Evolutionary conservation across 2,113 vertebrate species (phyloP).

Genomic region (Rallus limicola): DNA sequence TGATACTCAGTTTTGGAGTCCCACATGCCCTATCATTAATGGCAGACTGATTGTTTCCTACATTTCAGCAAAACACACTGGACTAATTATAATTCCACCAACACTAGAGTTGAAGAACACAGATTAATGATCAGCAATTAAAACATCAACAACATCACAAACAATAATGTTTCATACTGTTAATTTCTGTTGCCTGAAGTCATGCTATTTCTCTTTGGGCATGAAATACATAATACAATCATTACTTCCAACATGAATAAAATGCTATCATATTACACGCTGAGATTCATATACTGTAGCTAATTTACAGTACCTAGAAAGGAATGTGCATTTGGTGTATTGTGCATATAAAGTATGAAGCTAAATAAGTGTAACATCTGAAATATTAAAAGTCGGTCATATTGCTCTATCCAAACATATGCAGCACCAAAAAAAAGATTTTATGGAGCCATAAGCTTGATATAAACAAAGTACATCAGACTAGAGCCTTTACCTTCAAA

Average conservation of each 20-base stretch:
- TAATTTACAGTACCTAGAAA: conserved; percentile 24
- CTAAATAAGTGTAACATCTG: not conserved
- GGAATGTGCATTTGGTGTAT: not conserved
- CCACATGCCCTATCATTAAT: conserved; percentile 56
- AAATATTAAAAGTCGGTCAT: not conserved
- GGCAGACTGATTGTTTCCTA: conserved; percentile 62
- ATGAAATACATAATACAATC: conserved; percentile 32
- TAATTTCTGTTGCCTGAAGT: conserved; percentile 67
- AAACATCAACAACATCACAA: conserved; percentile 64
- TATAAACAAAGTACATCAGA: not conserved
- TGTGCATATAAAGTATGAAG: not conserved
- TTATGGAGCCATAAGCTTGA: not conserved
- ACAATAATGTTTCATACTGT: conserved; percentile 65
- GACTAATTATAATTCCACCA: conserved; percentile 67
- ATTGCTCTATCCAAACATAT: not conserved
- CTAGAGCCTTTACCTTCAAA: not conserved
- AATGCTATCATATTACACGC: not conserved
- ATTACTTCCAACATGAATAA: conserved; percentile 53
- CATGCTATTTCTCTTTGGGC: conserved; percentile 50
- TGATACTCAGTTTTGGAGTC: conserved; percentile 17
- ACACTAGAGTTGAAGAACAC: conserved; percentile 39
- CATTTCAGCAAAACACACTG: conserved; percentile 56
- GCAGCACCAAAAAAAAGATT: not conserved
- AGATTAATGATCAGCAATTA: conserved; percentile 69
- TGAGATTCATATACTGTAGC: conserved; percentile 11